phyloP scores from a whole-genome alignment of 2,888 invertebrate genomes.

The Pammene aurita region DNA sequence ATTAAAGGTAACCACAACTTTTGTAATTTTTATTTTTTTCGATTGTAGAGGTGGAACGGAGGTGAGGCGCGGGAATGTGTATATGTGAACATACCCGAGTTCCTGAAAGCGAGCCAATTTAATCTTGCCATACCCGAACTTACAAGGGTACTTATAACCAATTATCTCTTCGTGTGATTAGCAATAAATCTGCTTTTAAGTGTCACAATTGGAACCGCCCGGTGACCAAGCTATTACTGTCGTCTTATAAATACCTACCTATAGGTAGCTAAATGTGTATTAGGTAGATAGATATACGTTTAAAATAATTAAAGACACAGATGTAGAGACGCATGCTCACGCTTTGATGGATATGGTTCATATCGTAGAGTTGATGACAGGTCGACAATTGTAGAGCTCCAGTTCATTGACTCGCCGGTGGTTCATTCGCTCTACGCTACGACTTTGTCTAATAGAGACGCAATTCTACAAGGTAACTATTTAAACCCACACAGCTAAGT shows the following conservation, averaged over 20 bases:
- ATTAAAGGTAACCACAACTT: constrained; percentile 77
- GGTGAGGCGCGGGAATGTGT: constrained; percentile 37
- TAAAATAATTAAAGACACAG: no score
- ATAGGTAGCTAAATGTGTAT: background rate
- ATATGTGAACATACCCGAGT: constrained; percentile 30
- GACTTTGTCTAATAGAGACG: constrained; percentile 2
- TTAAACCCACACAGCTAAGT: background rate
- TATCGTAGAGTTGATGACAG: background rate
- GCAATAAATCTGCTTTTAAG: constrained; percentile 15
- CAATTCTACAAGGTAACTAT: background rate
- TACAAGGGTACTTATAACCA: constrained; percentile 23
- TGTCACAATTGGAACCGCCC: no score
- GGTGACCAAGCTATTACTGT: no score
- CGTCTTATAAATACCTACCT: background rate
- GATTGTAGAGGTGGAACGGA: constrained; percentile 51
- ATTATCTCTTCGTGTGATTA: constrained; percentile 29
- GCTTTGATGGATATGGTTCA: no score
- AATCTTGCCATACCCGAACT: constrained; percentile 29
- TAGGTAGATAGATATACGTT: no score
- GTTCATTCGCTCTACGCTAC: background rate
- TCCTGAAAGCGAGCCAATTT: constrained; percentile 23
- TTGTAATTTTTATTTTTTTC: constrained; percentile 70
- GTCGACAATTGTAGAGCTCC: background rate
- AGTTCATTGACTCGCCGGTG: constrained; percentile 15
- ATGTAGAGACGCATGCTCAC: no score